These are phyloP conservation scores for Graptemys geographica DNA, from an alignment of 2,797 vertebrate species.

Conservation along the genomic window DNA sequence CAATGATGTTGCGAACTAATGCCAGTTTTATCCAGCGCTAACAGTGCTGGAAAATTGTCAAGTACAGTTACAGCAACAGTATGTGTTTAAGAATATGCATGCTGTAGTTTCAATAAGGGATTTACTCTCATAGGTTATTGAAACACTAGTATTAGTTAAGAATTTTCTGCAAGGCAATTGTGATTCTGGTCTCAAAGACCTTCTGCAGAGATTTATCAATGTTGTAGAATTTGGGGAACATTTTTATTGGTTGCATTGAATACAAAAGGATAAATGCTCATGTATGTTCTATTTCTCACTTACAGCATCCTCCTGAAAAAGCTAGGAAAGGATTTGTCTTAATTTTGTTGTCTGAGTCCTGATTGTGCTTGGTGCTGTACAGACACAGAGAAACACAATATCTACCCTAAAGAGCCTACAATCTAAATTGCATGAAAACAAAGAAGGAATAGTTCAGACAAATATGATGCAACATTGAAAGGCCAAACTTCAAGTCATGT, in stretches of 20 bases:
- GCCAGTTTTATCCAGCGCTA: neutral
- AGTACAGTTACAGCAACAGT: neutral
- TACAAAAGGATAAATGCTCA: neutral
- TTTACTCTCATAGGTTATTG: neutral
- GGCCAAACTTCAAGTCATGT: neutral
- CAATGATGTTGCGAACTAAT: neutral
- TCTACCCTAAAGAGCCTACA: neutral
- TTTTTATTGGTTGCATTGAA: neutral
- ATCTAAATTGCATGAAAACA: neutral
- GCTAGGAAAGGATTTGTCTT: conserved; percentile 48
- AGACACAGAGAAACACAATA: neutral
- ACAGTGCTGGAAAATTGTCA: neutral
- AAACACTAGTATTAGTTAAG: neutral
- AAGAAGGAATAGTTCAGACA: neutral
- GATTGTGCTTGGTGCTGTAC: neutral
- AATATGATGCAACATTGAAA: neutral
- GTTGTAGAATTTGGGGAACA: neutral
- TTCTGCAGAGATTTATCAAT: neutral
- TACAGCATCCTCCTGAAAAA: conserved; percentile 16
- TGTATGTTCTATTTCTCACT: neutral
- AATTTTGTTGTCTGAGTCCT: conserved; percentile 44
- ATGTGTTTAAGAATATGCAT: neutral
- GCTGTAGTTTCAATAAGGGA: neutral
- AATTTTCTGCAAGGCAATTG: neutral
- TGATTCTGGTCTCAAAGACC: neutral